phyloP scores from a whole-genome alignment of 2,113 vertebrate species.

The Syngnathus typhle region DNA sequence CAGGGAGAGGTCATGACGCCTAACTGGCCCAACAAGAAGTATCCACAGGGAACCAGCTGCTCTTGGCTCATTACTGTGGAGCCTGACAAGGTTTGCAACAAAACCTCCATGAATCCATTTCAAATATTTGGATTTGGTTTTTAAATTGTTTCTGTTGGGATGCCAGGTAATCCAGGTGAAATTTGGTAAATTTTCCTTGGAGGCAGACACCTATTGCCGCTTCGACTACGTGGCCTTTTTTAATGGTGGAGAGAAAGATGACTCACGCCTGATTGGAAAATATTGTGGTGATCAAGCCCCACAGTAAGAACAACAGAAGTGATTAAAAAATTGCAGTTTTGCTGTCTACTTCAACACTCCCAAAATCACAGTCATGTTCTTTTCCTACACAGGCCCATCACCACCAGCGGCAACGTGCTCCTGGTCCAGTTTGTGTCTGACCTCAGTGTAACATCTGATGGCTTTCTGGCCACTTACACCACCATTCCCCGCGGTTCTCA shows the following conservation, averaged over 20 bases:
- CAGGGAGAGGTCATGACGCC: conserved; percentile 79
- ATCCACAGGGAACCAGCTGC: conserved; percentile 82
- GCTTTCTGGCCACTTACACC: conserved; percentile 79
- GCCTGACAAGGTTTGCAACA: conserved; percentile 67
- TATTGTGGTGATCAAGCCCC: conserved; percentile 79
- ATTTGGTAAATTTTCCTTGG: conserved; percentile 83
- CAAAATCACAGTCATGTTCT: not conserved
- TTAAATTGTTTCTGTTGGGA: conserved; percentile 15
- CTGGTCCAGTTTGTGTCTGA: conserved; percentile 89
- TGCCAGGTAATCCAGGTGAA: conserved; percentile 76
- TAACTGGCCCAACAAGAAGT: conserved; percentile 86
- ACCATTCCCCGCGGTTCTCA: conserved; percentile 48
- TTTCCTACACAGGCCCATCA: conserved; percentile 60
- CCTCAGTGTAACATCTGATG: conserved; percentile 82
- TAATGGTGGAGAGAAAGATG: conserved; percentile 76
- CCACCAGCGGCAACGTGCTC: conserved; percentile 73
- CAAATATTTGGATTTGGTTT: not conserved
- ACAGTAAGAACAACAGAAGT: conserved; percentile 62
- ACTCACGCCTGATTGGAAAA: conserved; percentile 75
- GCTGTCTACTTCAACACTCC: not conserved
- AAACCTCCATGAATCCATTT: not conserved
- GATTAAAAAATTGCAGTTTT: not conserved
- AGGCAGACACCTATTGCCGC: conserved; percentile 80
- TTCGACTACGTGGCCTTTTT: conserved; percentile 86
- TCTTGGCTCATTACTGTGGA: conserved; percentile 86